phyloP scores from a whole-genome alignment of 2,888 invertebrate genomes.

The Labia minor region DNA sequence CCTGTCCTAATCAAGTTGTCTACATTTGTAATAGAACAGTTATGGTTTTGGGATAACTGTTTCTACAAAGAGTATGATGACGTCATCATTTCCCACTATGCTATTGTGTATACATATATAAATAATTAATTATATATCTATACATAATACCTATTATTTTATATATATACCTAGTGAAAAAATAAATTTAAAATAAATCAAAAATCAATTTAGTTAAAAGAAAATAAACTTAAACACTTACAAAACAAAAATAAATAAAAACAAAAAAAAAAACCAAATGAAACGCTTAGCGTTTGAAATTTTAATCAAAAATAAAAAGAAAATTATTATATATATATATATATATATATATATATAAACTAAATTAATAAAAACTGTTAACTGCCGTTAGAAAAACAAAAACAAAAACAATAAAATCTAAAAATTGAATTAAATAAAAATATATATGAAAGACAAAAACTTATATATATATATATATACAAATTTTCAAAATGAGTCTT shows the following conservation, averaged over 20 bases:
- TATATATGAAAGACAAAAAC: too few relatives aligned
- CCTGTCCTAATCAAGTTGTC: too few relatives aligned
- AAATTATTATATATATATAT: too few relatives aligned
- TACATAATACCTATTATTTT: conserved; percentile 22
- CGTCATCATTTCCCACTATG: conserved; percentile 15
- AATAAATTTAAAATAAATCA: conserved; percentile 21
- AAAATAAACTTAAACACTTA: too few relatives aligned
- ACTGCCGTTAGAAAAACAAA: neutral
- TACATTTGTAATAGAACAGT: neutral
- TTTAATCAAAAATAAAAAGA: conserved; percentile 13
- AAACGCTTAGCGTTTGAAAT: conserved; percentile 21
- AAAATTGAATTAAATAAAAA: too few relatives aligned
- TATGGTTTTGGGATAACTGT: conserved; percentile 3
- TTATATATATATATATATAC: too few relatives aligned
- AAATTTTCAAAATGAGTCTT: too few relatives aligned
- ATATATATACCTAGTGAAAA: conserved; percentile 22
- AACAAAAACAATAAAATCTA: too few relatives aligned
- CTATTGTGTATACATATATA: conserved; percentile 22
- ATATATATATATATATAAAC: too few relatives aligned
- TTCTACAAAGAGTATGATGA: conserved; percentile 45
- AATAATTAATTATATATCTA: conserved; percentile 20
- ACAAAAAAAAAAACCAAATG: conserved; percentile 19
- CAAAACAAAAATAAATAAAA: conserved; percentile 17
- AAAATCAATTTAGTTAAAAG: neutral
- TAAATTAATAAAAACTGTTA: neutral